Base-by-base conservation (phyloP, 2,113 vertebrate species). In the Pseudorectes ferrugineus region DNA sequence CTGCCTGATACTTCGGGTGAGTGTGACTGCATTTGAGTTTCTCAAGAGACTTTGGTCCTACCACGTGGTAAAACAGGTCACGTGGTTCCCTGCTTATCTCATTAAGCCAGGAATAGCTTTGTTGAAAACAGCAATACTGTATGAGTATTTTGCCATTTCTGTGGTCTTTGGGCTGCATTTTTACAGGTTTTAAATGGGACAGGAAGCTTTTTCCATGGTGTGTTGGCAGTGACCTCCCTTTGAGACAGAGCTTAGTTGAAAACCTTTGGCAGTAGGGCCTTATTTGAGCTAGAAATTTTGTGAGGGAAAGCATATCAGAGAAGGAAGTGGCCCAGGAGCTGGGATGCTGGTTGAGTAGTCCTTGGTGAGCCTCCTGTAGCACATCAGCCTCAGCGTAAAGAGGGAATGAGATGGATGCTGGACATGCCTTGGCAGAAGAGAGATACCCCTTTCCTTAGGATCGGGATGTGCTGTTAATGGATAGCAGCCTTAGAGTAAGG, bases 361-460 rank as follows among this genome's bases (percentile, higher is more conserved):
- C 17, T 40, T 45, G 2, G 7, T 36, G 57, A 85, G 5, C 25
- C 21, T 66, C 35, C 31, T 85, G 48, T 15, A 35, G 35, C 42
- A 46, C 0, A 2, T 26, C 48, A 65, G 54, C 55, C 61, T 49
- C 54, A 31, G 9, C 0, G 0, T 35, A 12, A 51, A 67, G 38
- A 68, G n/a, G 24, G 31, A 48, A 23, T 45, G 51, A 62, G 29
- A 51, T 21, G 12, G 22, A 13, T 76, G 51, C 45, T 88, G 42
- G 20, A 1, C 24, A 9, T 48, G 11, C 25, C 21, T 62, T 68
- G 58, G 36, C 54, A 57, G 72, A 49, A 55, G 10, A 93, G 55
- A 20, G 43, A 4, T 35, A 10, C 15, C 26, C 22, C 9, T 92
- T 84, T 76, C 15, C 12, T 83, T 58, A 66, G 63, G 23, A 46